These are phyloP conservation scores for Lepidurus arcticus DNA, from an alignment of 1,140 invertebrate genomes.

Conservation along the genomic window DNA sequence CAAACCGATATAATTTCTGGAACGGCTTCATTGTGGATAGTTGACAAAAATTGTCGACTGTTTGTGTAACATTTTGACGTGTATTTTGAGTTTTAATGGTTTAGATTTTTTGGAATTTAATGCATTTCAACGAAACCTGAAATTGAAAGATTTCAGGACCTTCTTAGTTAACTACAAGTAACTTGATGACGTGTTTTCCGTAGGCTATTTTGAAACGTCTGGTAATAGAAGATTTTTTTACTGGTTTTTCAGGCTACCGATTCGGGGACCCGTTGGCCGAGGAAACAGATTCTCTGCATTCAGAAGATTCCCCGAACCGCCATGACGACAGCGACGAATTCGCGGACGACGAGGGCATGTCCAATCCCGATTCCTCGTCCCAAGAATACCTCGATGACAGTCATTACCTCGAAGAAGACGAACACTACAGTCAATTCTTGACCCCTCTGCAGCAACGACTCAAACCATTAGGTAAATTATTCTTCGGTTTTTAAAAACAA, in stretches of 20 bases:
- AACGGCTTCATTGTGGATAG: too few relatives aligned
- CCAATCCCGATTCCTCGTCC: slow-evolving; percentile 54
- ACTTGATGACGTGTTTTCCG: too few relatives aligned
- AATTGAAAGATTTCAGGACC: too few relatives aligned
- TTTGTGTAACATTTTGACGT: too few relatives aligned
- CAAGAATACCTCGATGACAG: slow-evolving; percentile 44
- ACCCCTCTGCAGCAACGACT: slow-evolving; percentile 31
- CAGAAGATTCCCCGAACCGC: slow-evolving; percentile 43
- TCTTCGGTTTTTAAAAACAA: background rate
- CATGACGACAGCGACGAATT: slow-evolving; percentile 58
- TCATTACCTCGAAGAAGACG: slow-evolving; percentile 43
- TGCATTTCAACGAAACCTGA: too few relatives aligned
- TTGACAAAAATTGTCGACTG: too few relatives aligned
- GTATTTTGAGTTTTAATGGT: too few relatives aligned
- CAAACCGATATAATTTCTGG: too few relatives aligned
- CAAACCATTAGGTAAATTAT: slow-evolving; percentile 32
- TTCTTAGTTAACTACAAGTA: too few relatives aligned
- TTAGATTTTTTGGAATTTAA: too few relatives aligned
- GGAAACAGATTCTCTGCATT: slow-evolving; percentile 59
- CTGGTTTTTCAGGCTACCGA: slow-evolving; percentile 52
- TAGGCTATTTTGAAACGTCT: slow-evolving; percentile 32
- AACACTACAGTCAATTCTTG: slow-evolving; percentile 40
- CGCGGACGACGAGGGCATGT: slow-evolving; percentile 58
- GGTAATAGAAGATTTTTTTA: slow-evolving; percentile 42
- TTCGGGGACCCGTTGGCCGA: slow-evolving; percentile 62